Evolutionary conservation across 2,113 vertebrate genomes (phyloP).

Genomic region (Hemicordylus capensis): DNA sequence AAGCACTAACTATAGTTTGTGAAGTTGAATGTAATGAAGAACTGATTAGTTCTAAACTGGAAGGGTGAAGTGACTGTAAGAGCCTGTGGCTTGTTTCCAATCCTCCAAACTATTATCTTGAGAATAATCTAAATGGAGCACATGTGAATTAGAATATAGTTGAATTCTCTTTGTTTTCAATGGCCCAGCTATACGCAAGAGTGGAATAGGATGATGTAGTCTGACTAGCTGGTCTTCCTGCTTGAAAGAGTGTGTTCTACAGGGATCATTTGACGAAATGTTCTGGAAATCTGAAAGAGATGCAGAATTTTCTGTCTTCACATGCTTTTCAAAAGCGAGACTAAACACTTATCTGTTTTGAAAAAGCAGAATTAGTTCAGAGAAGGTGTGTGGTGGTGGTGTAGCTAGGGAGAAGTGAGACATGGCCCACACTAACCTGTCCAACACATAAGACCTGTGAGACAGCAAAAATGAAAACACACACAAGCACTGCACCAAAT

Average conservation of each 20-base stretch:
- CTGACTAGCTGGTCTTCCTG: neutral
- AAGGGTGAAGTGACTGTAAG: neutral
- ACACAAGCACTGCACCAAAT: neutral
- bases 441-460: neutral
- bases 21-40: neutral
- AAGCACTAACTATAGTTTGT: neutral
- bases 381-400: neutral
- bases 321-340: neutral
- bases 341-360: neutral
- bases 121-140: neutral
- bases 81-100: neutral
- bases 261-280: neutral
- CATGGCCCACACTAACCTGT: neutral
- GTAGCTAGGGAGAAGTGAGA: neutral
- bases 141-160: neutral
- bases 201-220: neutral
- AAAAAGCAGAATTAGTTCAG: neutral
- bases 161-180: neutral
- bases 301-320: neutral
- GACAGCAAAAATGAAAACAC: constrained; percentile 11
- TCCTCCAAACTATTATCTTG: neutral
- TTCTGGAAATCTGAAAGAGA: neutral
- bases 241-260: neutral
- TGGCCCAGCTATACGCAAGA: neutral
- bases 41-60: neutral